These are phyloP conservation scores for Macrophya alboannulata DNA, from an alignment of 2,888 invertebrate genomes.

Conservation along the genomic window DNA sequence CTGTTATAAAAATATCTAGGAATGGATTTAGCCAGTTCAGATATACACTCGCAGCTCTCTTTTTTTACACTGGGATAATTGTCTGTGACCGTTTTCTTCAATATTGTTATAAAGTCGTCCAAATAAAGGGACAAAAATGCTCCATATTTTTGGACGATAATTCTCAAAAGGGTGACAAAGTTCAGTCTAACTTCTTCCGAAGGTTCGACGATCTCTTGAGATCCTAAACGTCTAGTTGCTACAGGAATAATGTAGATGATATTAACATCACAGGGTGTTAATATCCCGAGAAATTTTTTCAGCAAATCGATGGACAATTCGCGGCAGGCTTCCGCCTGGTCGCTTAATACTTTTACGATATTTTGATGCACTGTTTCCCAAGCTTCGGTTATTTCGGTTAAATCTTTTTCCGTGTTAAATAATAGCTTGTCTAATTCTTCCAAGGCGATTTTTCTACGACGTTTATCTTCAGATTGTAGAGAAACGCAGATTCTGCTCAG, in stretches of 20 bases:
- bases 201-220: slow-evolving; percentile 86
- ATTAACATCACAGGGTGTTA: slow-evolving; percentile 87
- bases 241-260: slow-evolving; percentile 89
- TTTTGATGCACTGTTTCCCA: slow-evolving; percentile 80
- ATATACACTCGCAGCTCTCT: slow-evolving; percentile 88
- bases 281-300: slow-evolving; percentile 81
- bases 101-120: slow-evolving; percentile 89
- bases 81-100: slow-evolving; percentile 88
- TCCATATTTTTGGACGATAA: slow-evolving; percentile 85
- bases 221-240: slow-evolving; percentile 89
- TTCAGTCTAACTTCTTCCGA: slow-evolving; percentile 92
- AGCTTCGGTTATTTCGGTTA: slow-evolving; percentile 72
- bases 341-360: slow-evolving; percentile 81
- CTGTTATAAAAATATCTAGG: slow-evolving; percentile 89
- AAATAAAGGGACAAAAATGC: slow-evolving; percentile 86
- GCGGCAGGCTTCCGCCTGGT: slow-evolving; percentile 85
- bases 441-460: slow-evolving; percentile 82
- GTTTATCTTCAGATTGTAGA: slow-evolving; percentile 84
- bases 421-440: slow-evolving; percentile 82
- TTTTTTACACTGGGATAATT: slow-evolving; percentile 91
- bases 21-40: slow-evolving; percentile 84
- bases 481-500: slow-evolving; percentile 65
- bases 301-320: slow-evolving; percentile 83
- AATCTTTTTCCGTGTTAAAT: slow-evolving; percentile 79
- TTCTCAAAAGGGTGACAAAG: slow-evolving; percentile 85